Base-by-base conservation (phyloP, 2,888 invertebrate genomes). In the Branchinecta sandiegonensis region DNA sequence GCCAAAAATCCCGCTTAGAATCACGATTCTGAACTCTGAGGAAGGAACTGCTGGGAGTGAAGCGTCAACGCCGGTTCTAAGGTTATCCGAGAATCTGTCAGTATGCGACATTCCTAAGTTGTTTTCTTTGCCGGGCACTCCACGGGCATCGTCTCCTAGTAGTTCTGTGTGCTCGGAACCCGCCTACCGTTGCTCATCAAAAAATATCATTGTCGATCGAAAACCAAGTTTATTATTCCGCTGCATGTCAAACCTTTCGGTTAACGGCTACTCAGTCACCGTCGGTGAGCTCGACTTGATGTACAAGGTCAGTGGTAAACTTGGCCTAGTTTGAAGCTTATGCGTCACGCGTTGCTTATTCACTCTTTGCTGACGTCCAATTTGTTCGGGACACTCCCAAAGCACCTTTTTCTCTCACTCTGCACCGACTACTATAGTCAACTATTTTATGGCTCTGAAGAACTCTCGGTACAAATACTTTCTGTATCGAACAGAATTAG, bases 261-360 rank as follows among this genome's bases (percentile, higher is more conserved):
- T 67, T n/a, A 67, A 67, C 48, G 67, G 67, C 14, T 67, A 47
- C 23, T 47, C 67, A 6, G 67, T 67, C 11, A 67, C 67, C 10
- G 48, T 67, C 7, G 47, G 48, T 8, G 67, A 67, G 50, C 48
- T 67, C 8, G 67, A 67, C 14, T 6, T 67, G 47, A 47, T 67
- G 47, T 67, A 67, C 14, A 47, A 67, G 67, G 67, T 67, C 47
- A 48, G 47, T 67, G 47, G 37, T 37, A 37, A 37, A 6, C 37
- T 37, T 37, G 37, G 37, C 2, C 37, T 37, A 37, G 37, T 37
- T 6, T 37, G 6, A 37, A 37, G 37, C 37, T 37, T 37, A 37
- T 37, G 37, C 37, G 37, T 37, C 6, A 37, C 37, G 37, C 37
- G 37, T 37, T 37, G 37, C 37, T 37, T 37, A 37, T 37, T 37